A percentile compares a stretch with the other conserved stretches of the same genome.
These are phyloP conservation scores for human (Homo sapiens) DNA, from an alignment of 2,113 vertebrate genomes.

Conservation along the genomic window GRCh38 chr4:146051501-146052000, in stretches of 20 bases:
- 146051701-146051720: slow-evolving; percentile 12
- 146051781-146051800: not conserved
- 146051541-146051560: not conserved
- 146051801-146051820: not conserved
- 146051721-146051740: slow-evolving; percentile 21
- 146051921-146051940: not conserved
- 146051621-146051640: not conserved
- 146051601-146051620: no score
- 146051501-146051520: not conserved
- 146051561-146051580: not conserved
- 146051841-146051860: not conserved
- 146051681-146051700: not conserved
- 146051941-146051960: not conserved
- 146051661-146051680: not conserved
- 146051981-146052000: not conserved
- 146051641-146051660: not conserved
- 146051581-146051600: not conserved
- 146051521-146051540: not conserved
- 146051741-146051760: slow-evolving; percentile 32
- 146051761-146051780: not conserved
- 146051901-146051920: not conserved
- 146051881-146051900: not conserved
- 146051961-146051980: not conserved
- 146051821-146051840: not conserved
- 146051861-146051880: not conserved